Base-by-base conservation (phyloP, 2,797 vertebrate genomes). In the Macrochelys suwanniensis region DNA sequence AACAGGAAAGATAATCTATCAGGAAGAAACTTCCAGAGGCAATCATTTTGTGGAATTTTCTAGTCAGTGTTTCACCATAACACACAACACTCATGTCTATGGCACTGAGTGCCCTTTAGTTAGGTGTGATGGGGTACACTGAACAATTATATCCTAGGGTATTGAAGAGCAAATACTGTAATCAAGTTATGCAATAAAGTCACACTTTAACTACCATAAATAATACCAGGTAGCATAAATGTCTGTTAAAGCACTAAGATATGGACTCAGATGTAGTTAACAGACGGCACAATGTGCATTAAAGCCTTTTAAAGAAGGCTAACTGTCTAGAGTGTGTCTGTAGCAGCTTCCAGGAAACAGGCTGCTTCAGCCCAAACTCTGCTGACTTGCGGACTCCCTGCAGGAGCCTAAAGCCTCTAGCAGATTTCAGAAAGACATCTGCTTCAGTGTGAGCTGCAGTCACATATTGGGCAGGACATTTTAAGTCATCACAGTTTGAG, bases 251-350 rank as follows among this genome's bases (percentile, higher is more conserved):
- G 17, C 47, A 26, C 91, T 94, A 80, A 74, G 65, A 80, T 3
- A 3, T 85, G 88, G 74, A 50, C 77, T 50, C 77, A 61, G 65
- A 71, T 95, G 77, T 78, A 84, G 91, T 92, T 92, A 87, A 92
- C 74, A 85, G 82, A 53, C 42, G n/a, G 59, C 21, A 31, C 16
- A 74, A 6, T 54, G 6, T 83, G 31, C 42, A 61, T 50, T 79
- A 77, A 89, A 84, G 17, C 26, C 37, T 80, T 88, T 83, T 74
- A 53, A 91, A 91, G 84, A 42, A 31, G 45, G 42, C 74, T 76
- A 47, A 25, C 13, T 45, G 26, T 77, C 45, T 47, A 31, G 47
- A 74, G 26, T 37, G 5, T 82, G 17, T 25, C 37, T 54, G 28
- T 81, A 88, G 56, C 16, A 31, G 57, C 57, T 77, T 77, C 49